Evolutionary conservation across 2,113 vertebrate genomes (phyloP).

Genomic region (Penelope pileata): DNA sequence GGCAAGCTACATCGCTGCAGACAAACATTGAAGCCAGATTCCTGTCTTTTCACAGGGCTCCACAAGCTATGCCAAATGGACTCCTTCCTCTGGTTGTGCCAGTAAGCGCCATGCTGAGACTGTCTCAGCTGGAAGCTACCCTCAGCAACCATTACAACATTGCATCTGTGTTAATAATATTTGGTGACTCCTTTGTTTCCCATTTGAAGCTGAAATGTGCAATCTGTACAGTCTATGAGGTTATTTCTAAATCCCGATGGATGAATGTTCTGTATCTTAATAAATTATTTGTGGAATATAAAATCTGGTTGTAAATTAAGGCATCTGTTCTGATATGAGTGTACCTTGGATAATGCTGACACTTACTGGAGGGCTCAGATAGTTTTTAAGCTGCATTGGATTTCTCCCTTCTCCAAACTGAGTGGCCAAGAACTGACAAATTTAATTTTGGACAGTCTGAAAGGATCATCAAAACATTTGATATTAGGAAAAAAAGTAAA

Average conservation of each 20-base stretch:
- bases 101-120: background rate
- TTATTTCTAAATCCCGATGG: conserved; percentile 48
- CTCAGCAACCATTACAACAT: conserved; percentile 26
- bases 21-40: background rate
- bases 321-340: background rate
- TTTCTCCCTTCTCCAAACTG: background rate
- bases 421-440: background rate
- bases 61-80: background rate
- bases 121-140: conserved; percentile 38
- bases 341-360: conserved; percentile 59
- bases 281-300: conserved; percentile 69
- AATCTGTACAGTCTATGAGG: conserved; percentile 43
- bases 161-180: conserved; percentile 63
- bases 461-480: background rate
- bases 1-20: background rate
- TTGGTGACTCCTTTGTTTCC: conserved; percentile 58
- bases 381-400: conserved; percentile 1
- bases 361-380: conserved; percentile 58
- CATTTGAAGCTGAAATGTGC: conserved; percentile 42
- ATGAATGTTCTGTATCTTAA: conserved; percentile 65
- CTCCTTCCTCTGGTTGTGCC: background rate
- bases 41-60: background rate
- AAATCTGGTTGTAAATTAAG: conserved; percentile 49
- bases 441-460: background rate
- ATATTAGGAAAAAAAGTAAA: background rate